Base-by-base conservation (phyloP, 2,797 vertebrate genomes). In the Lateolabrax maculatus region DNA sequence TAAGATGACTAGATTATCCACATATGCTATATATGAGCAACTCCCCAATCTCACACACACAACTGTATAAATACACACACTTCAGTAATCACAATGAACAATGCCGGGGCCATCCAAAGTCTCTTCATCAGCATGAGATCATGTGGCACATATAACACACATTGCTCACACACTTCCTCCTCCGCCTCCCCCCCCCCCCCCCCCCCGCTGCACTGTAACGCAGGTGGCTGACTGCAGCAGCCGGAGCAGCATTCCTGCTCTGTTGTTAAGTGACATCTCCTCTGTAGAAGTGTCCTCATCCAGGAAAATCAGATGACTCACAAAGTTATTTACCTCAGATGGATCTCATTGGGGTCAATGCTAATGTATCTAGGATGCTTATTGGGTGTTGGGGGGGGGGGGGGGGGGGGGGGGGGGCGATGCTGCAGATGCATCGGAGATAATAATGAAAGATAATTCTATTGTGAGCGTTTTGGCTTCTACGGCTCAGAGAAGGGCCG, bases 251-350 rank as follows among this genome's bases (percentile, higher is more conserved):
- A 85, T 89, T 92, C 89, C 87, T 68, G 52, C 79, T 75, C 81
- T 39, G 71, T 67, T 88, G 90, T 91, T 91, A 91, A 92, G 90
- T 93, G 93, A 94, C 91, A 93, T 93, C 92, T 93, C 90, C 89
- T 90, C 88, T 85, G 68, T 48, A 78, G 73, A 85, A 87, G 84
- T 81, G 88, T 88, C 89, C 89, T 90, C 68, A 73, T 85, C 78
- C 88, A 89, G 90, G 84, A 92, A 92, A 89, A 77, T 67, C 66
- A 77, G 46, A 90, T 90, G 87, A 88, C 78, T 93, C 90, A 91
- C 34, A 16, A 61, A 57, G 27, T 74, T 78, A 79, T 90, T 87
- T 80, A 89, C 72, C 51, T 70, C 67, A 73, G 39, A 65, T 72
- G 84, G 81, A 76, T 87, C 55, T 63, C 55, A 65, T 13, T 79